Base-by-base conservation (phyloP, 2,797 vertebrate species). In the Taeniopygia guttata region DNA sequence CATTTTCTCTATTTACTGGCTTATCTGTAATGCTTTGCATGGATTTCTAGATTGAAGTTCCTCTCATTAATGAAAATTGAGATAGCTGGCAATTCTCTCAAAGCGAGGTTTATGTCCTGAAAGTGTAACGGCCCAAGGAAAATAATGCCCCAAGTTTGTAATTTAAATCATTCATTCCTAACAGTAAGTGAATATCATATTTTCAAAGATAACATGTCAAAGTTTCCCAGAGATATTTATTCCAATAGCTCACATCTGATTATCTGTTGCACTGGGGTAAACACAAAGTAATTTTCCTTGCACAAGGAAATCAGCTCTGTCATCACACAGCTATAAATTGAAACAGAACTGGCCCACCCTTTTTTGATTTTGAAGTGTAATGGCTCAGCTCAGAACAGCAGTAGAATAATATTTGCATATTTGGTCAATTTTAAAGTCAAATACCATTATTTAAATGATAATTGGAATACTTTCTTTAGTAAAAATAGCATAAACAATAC, bases 401-500 rank as follows among this genome's bases (percentile, higher is more conserved):
- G 21, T 34, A 93, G 52, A 84, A 92, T 58, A 80, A 78, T 89
- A 89, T 82, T 90, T 87, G 78, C 69, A 89, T 90, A 88, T 90
- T 87, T 86, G 27, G 56, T 82, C 46, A 45, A 70, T 87, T 93
- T 86, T 92, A 74, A 84, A 92, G 90, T 83, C 55, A 91, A 87
- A 84, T 90, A 40, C 25, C 46, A 68, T 93, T 90, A 91, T 95
- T 85, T 81, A 87, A 89, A 93, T 92, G 17, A 76, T 89, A 87
- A 94, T 94, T 84, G 52, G 59, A 92, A 89, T 77, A 23, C 27
- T 88, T 95, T 81, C 49, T 89, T 90, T 78, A 64, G 49, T 73
- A 92, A 93, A 80, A n/a, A 22, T 30, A 82, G 25, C 38, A 82
- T 91, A 94, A 96, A 84, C 67, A 95, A 83, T 56, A 48, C 21